Evolutionary conservation across 2,888 invertebrate genomes (phyloP).

Genomic region (Ornithoptera alexandrae): DNA sequence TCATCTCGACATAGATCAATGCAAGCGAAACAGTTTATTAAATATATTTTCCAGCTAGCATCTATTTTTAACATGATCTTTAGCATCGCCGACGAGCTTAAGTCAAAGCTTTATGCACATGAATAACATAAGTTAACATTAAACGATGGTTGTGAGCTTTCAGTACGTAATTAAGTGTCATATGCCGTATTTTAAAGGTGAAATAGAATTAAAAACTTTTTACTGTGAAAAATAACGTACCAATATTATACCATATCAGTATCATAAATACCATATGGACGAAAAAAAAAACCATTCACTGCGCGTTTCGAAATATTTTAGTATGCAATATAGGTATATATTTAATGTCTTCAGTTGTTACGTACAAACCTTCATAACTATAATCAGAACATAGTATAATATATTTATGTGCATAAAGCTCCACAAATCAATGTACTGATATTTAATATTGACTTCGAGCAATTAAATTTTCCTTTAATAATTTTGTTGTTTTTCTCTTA

Average conservation of each 20-base stretch:
- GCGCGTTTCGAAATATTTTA: not conserved
- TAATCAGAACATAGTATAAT: not conserved
- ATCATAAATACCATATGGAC: too few species aligned
- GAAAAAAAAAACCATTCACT: too few species aligned
- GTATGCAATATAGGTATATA: not conserved
- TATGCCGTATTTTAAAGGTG: too few species aligned
- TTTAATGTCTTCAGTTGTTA: not conserved
- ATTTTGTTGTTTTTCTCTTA: slow-evolving; percentile 54
- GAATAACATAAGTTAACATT: not conserved
- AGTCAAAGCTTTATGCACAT: not conserved
- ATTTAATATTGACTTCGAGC: slow-evolving; percentile 54
- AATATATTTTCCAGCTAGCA: too few species aligned
- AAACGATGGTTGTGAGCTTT: not conserved
- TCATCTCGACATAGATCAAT: not conserved
- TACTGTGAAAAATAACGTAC: too few species aligned
- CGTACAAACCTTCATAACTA: not conserved
- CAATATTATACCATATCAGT: too few species aligned
- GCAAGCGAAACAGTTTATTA: not conserved
- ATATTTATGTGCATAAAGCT: slow-evolving; percentile 17
- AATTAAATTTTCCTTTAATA: slow-evolving; percentile 46
- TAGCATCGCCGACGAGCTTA: not conserved
- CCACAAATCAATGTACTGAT: not conserved
- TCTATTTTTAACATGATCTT: too few species aligned
- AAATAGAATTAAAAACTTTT: too few species aligned
- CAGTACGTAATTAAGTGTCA: too few species aligned